Conservation (phyloP, 2,888 invertebrate species). For the Mesochorus sp. region DNA sequence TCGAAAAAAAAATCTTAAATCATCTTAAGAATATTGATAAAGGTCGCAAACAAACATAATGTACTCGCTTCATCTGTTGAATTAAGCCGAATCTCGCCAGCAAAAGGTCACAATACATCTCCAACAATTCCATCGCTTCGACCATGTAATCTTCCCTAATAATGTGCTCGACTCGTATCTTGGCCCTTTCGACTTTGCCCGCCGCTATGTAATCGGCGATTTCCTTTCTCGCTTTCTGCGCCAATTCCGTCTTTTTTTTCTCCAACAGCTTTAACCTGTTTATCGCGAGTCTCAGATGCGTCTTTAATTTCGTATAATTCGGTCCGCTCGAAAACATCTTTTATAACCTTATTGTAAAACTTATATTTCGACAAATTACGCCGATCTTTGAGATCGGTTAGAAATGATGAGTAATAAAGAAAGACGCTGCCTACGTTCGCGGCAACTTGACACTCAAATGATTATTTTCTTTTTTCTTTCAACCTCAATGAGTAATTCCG, state of each 20-base stretch:
- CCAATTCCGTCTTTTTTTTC: slow-evolving; percentile 98
- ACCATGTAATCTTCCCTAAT: slow-evolving; percentile 99
- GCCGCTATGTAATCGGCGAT: slow-evolving; percentile 97
- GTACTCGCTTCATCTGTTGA: slow-evolving; percentile 95
- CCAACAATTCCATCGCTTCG: slow-evolving; percentile 99
- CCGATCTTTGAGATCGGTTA: not conserved
- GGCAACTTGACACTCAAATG: not conserved
- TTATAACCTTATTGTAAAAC: slow-evolving; percentile 41
- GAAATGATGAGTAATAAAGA: not conserved
- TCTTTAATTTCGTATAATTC: slow-evolving; percentile 98
- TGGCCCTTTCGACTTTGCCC: slow-evolving; percentile 94
- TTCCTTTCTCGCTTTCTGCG: slow-evolving; percentile 97
- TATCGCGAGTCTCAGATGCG: slow-evolving; percentile 95
- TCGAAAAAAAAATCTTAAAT: not conserved
- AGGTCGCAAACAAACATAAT: no score
- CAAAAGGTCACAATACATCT: slow-evolving; percentile 99
- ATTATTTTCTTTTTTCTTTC: slow-evolving; percentile 15
- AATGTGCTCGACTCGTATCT: slow-evolving; percentile 99
- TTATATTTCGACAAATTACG: not conserved
- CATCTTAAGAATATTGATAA: no score
- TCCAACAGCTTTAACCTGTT: slow-evolving; percentile 97
- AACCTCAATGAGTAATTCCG: slow-evolving; percentile 50
- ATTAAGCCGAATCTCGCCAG: slow-evolving; percentile 98
- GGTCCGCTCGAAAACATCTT: slow-evolving; percentile 95
- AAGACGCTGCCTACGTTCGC: not conserved